Base-by-base conservation (phyloP, 2,113 vertebrate species). In the Solea senegalensis region DNA sequence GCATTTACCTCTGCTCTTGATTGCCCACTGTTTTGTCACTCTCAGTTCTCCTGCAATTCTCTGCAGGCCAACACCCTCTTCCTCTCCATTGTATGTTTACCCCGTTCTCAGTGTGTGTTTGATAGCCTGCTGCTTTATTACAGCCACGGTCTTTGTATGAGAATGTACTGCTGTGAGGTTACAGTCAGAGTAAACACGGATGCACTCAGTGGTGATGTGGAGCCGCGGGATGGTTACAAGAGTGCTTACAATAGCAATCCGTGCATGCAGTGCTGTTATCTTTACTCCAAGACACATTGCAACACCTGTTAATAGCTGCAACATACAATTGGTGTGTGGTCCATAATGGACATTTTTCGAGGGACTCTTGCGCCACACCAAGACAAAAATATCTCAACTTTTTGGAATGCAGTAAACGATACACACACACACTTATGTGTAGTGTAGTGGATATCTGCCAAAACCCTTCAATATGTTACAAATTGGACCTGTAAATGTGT, bases 31-130 rank as follows among this genome's bases (percentile, higher is more conserved):
- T 74, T 83, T 82, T 72, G 74, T 81, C 78, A 81, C 65, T 68
- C 54, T 66, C 13, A 65, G 73, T 64, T 80, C 65, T 65, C 69
- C 65, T 49, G 2, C 72, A 70, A 61, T 65, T 75, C 73, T 63
- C 43, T 12, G 2, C 28, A 61, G 85, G 57, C 65, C 64, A 62
- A 83, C 89, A 82, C 82, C 85, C 80, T 78, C 69, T 90, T 89
- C 85, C 89, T 89, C 54, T 65, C 83, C 27, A 89, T 89, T 88
- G 89, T 90, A 70, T 48, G 78, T 72, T 65, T 67, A 45, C 34
- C 46, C 83, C 5, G 85, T 79, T 87, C 83, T 82, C 88, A 83
- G 70, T 39, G 1, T 66, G 60, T 12, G 28, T 14, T 82, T 78
- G 64, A 66, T 57, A 54, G 15, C 69, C 61, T 51, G 40, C 28